Conservation (phyloP, 1,140 invertebrate genomes). For the Nymphalis io region DNA sequence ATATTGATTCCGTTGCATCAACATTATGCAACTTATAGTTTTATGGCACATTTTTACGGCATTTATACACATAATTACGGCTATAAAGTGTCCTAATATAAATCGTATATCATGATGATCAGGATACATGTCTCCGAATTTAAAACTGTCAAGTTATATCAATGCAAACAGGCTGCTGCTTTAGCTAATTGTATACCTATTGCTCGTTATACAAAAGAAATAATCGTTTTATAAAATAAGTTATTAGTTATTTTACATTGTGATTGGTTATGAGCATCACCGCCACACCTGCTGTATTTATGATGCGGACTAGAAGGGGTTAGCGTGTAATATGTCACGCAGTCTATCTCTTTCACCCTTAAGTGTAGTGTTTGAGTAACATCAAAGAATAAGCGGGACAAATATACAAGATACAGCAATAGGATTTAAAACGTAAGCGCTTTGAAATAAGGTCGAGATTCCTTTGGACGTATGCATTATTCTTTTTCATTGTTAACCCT, state of each 20-base stretch:
- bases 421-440: neutral
- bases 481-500: constrained; percentile 5
- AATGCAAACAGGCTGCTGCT: too few species aligned
- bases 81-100: too few species aligned
- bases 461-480: neutral
- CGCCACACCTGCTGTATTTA: neutral
- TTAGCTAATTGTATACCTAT: too few species aligned
- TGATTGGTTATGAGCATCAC: neutral
- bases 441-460: neutral
- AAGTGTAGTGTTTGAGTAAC: neutral
- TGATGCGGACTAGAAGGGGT: neutral
- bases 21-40: too few species aligned
- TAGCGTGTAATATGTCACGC: neutral
- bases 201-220: too few species aligned
- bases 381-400: neutral
- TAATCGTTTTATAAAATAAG: neutral
- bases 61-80: too few species aligned
- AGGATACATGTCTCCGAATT: too few species aligned
- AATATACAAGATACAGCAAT: neutral
- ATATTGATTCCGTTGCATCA: too few species aligned
- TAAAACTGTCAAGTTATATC: too few species aligned
- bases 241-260: neutral
- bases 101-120: too few species aligned
- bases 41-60: too few species aligned
- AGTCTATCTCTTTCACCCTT: neutral